These are phyloP conservation scores for Eumaeus atala DNA, from an alignment of 1,140 invertebrate genomes.

Conservation along the genomic window DNA sequence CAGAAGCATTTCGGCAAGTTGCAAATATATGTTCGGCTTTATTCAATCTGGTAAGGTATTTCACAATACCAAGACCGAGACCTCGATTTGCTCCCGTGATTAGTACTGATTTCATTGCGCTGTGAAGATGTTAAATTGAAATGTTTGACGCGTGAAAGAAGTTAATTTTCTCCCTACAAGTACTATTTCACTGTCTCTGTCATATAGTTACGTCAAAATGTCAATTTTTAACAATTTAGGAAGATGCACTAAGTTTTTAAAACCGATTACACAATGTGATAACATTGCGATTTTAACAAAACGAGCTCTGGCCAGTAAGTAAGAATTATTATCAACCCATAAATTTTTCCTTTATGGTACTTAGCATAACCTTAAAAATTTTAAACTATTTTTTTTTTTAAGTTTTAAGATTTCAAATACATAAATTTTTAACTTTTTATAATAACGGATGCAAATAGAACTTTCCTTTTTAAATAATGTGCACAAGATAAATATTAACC, in stretches of 20 bases:
- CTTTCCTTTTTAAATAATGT: too few relatives aligned
- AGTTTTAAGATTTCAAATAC: too few relatives aligned
- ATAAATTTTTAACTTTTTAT: too few relatives aligned
- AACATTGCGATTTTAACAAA: slow-evolving; percentile 37
- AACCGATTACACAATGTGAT: slow-evolving; percentile 33
- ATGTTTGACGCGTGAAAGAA: slow-evolving; percentile 37
- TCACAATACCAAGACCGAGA: slow-evolving; percentile 88
- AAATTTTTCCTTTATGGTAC: slow-evolving; percentile 16
- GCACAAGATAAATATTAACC: too few relatives aligned
- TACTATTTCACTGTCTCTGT: slow-evolving; percentile 44
- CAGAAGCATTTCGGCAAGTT: slow-evolving; percentile 57
- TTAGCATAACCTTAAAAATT: slow-evolving; percentile 25
- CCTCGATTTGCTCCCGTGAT: slow-evolving; percentile 93
- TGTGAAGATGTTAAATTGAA: slow-evolving; percentile 16
- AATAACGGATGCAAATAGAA: too few relatives aligned
- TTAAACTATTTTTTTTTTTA: too few relatives aligned
- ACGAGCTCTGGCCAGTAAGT: slow-evolving; percentile 53
- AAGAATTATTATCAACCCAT: not conserved
- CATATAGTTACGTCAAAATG: slow-evolving; percentile 60
- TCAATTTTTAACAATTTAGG: slow-evolving; percentile 60
- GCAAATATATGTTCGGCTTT: slow-evolving; percentile 56
- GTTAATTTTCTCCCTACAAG: slow-evolving; percentile 30
- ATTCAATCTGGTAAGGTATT: slow-evolving; percentile 70
- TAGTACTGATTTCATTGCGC: slow-evolving; percentile 84
- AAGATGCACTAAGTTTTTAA: slow-evolving; percentile 47